Percentiles rank a stretch among this genome's conserved stretches.
phyloP scores from a whole-genome alignment of 2,113 vertebrate genomes.

The Oreotrochilus melanogaster region DNA sequence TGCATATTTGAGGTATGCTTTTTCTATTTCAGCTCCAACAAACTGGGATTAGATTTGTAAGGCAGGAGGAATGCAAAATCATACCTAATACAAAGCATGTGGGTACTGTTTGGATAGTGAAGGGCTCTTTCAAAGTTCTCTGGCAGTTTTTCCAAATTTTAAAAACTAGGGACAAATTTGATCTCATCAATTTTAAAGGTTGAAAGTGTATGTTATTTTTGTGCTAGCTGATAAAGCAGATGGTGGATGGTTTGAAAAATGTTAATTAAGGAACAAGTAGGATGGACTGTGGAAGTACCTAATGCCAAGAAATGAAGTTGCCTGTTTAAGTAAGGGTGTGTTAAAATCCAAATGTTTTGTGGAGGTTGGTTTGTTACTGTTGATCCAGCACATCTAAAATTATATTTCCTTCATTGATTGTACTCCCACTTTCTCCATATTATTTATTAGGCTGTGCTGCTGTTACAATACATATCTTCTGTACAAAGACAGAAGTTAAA shows the following conservation, averaged over 20 bases:
- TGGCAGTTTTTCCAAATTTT: not conserved
- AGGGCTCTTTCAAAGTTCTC: not conserved
- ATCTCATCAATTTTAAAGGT: not conserved
- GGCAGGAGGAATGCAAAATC: not conserved
- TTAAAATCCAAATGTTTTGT: not conserved
- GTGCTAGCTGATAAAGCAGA: conserved; percentile 24
- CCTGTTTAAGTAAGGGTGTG: not conserved
- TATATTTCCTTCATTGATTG: not conserved
- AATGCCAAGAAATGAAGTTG: conserved; percentile 1
- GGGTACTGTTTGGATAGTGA: not conserved
- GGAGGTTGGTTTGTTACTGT: not conserved
- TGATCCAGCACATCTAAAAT: not conserved
- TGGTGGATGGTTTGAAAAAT: conserved; percentile 35
- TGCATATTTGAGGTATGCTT: not conserved
- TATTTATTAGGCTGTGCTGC: not conserved
- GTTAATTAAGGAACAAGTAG: conserved; percentile 52
- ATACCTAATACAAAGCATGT: not conserved
- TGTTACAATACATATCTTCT: not conserved
- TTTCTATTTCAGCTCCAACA: not conserved
- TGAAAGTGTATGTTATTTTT: conserved; percentile 38
- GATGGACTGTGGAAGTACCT: conserved; percentile 15
- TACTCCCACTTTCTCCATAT: not conserved
- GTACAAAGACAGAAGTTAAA: not conserved
- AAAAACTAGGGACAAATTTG: not conserved
- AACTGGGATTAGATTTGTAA: not conserved